These are phyloP conservation scores for Metopia argyrocephala DNA, from an alignment of 2,888 invertebrate genomes.

Conservation along the genomic window DNA sequence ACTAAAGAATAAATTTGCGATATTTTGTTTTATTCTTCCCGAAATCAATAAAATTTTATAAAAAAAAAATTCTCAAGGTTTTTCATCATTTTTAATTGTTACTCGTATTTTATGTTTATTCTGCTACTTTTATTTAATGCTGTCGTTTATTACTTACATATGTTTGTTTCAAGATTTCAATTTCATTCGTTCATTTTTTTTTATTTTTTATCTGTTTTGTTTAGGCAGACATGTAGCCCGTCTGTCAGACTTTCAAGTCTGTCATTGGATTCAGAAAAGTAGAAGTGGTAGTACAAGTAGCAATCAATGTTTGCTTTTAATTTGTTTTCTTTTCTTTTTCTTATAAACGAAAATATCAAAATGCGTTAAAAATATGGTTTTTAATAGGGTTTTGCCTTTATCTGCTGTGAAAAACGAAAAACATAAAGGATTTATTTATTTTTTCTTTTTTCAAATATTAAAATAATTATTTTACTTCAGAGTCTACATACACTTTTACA, in stretches of 20 bases:
- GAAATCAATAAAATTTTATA: background rate
- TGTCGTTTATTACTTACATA: slow-evolving; percentile 3
- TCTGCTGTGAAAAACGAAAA: background rate
- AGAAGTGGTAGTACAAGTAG: slow-evolving; percentile 1
- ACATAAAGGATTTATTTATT: background rate
- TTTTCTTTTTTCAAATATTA: background rate
- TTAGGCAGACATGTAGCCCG: background rate
- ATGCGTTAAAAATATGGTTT: slow-evolving; percentile 17
- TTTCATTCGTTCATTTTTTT: slow-evolving; percentile 25
- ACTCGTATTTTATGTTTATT: too few species aligned
- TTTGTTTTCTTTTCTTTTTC: background rate
- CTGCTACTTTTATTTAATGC: slow-evolving; percentile 1
- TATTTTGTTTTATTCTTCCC: slow-evolving; percentile 37
- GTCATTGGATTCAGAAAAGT: background rate
- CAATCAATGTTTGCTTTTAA: slow-evolving; percentile 10
- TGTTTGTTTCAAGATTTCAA: slow-evolving; percentile 45
- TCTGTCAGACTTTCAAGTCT: background rate
- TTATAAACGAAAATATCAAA: slow-evolving; percentile 1
- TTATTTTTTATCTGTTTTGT: too few species aligned
- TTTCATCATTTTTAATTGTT: slow-evolving; percentile 35
- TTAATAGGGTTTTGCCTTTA: background rate
- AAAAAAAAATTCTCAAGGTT: slow-evolving; percentile 41
- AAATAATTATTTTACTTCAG: too few species aligned
- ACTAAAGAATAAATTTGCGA: slow-evolving; percentile 8
- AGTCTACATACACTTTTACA: background rate